These are phyloP conservation scores for Acanthis flammea DNA, from an alignment of 2,797 vertebrate species.

Conservation along the genomic window DNA sequence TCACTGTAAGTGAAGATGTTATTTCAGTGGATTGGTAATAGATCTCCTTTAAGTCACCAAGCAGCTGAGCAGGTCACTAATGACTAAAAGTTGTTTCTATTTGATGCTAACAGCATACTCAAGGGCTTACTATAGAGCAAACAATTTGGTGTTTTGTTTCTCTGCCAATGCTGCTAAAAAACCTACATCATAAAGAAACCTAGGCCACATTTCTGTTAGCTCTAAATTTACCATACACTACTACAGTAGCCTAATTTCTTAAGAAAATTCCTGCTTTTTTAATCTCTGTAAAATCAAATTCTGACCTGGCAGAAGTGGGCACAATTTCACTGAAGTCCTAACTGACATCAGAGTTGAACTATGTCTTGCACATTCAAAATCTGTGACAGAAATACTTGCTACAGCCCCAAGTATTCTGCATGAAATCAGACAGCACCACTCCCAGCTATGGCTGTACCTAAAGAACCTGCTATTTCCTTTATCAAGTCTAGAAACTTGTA, in stretches of 20 bases:
- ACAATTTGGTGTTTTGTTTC: background rate
- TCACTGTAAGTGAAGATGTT: background rate
- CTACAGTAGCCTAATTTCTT: background rate
- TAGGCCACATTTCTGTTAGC: background rate
- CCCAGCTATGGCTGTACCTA: background rate
- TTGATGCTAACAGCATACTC: background rate
- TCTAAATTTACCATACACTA: background rate
- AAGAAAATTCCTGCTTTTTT: background rate
- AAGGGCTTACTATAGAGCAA: background rate
- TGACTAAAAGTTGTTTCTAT: conserved; percentile 9
- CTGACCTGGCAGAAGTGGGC: background rate
- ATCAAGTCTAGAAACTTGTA: background rate
- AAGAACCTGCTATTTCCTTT: background rate
- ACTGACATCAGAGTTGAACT: background rate
- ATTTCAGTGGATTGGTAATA: background rate
- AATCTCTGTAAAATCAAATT: background rate
- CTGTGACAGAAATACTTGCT: background rate
- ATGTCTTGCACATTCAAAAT: background rate
- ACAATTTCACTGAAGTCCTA: background rate
- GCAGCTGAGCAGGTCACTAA: conserved; percentile 18
- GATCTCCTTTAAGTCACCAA: conserved; percentile 12
- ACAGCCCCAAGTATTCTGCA: background rate
- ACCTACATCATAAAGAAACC: background rate
- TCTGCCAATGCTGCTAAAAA: background rate
- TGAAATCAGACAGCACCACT: background rate